Evolutionary conservation across 1,140 invertebrate species (phyloP).

Genomic region (Brevipalpus yothersi): DNA sequence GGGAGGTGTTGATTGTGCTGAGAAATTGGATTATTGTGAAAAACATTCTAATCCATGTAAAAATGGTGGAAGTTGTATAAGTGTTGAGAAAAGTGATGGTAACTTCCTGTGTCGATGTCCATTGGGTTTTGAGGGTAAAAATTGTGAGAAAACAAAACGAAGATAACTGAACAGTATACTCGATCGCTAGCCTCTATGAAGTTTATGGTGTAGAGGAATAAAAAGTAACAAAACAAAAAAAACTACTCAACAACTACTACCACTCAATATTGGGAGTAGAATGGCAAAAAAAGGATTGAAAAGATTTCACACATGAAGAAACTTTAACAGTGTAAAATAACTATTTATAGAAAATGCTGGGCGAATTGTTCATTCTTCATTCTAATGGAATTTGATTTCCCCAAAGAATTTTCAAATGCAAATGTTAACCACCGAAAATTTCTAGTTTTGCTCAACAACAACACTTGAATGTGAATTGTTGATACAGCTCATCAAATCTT

Average conservation of each 20-base stretch:
- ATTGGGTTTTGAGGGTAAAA: conserved; percentile 44
- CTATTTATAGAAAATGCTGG: no score
- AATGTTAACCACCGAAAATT: no score
- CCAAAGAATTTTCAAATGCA: no score
- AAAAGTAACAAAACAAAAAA: background rate
- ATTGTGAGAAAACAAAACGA: conserved; percentile 43
- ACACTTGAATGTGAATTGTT: no score
- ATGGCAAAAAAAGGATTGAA: background rate
- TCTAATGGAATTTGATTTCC: no score
- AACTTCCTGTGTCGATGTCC: conserved; percentile 51
- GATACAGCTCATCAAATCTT: no score
- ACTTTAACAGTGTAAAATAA: no score
- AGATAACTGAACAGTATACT: conserved; percentile 19
- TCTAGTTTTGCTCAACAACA: no score
- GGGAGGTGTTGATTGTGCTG: conserved; percentile 50
- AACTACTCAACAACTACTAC: background rate
- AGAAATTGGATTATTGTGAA: conserved; percentile 83
- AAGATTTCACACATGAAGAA: no score
- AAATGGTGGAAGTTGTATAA: conserved; percentile 23
- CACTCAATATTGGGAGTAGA: background rate
- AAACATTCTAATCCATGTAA: conserved; percentile 20
- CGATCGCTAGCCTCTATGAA: conserved; percentile 14
- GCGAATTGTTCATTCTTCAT: no score
- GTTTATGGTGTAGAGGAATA: background rate
- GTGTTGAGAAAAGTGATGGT: conserved; percentile 30